Evolutionary conservation across 2,113 vertebrate genomes (phyloP).

Genomic region (Megaceryle maxima): DNA sequence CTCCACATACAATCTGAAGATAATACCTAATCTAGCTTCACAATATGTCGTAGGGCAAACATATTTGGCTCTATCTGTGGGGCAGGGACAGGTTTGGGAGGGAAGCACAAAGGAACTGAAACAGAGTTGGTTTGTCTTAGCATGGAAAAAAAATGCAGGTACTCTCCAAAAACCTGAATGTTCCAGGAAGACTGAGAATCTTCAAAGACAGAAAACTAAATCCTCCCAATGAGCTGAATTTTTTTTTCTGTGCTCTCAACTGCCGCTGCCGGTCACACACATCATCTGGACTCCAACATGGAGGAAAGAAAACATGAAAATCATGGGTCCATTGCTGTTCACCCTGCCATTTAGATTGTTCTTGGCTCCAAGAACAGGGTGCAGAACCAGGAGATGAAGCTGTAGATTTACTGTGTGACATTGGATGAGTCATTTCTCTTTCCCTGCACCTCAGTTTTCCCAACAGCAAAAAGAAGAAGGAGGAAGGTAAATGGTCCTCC

Average conservation of each 20-base stretch:
- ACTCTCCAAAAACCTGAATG: not conserved
- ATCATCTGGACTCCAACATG: not conserved
- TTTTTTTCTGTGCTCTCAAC: not conserved
- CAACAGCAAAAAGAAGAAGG: not conserved
- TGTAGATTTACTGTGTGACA: not conserved
- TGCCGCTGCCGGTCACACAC: not conserved
- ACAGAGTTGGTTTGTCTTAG: not conserved
- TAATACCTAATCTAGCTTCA: not conserved
- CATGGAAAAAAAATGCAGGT: not conserved
- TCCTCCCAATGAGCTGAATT: fast-evolving
- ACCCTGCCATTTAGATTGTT: not conserved
- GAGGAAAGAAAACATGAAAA: not conserved
- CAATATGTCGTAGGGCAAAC: not conserved
- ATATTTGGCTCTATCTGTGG: not conserved
- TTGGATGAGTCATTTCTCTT: not conserved
- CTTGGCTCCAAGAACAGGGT: not conserved
- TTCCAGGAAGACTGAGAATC: not conserved
- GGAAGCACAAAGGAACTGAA: not conserved
- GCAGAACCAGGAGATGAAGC: not conserved
- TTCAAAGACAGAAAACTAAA: not conserved
- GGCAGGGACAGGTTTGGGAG: not conserved
- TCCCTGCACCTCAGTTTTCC: not conserved
- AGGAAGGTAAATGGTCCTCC: not conserved
- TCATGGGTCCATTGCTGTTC: not conserved
- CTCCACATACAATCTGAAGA: not conserved